A percentile compares a stretch with the other conserved stretches of the same genome.
Evolutionary conservation across 1,140 invertebrate genomes (phyloP).

Genomic region (Trichonephila clavipes): DNA sequence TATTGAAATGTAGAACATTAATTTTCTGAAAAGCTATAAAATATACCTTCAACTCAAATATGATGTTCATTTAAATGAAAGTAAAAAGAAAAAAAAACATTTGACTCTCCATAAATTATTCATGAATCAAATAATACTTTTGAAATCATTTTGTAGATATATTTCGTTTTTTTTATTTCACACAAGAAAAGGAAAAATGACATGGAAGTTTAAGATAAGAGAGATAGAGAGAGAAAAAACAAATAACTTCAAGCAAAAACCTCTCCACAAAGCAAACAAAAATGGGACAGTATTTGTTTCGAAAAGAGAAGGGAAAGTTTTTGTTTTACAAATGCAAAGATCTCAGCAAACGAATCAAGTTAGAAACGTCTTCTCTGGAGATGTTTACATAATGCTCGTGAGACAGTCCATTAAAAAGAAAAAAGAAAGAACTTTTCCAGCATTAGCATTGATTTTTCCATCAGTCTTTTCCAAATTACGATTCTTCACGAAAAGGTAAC

Average conservation of each 20-base stretch:
- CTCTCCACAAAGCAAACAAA: conserved; percentile 15
- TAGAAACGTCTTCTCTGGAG: conserved; percentile 16
- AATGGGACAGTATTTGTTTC: neutral
- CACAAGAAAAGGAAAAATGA: neutral
- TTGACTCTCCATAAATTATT: too few species aligned
- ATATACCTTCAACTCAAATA: too few species aligned
- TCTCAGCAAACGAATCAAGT: conserved; percentile 29
- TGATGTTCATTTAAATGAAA: too few species aligned
- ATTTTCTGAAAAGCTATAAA: too few species aligned
- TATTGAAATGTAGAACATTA: too few species aligned
- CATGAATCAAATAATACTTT: too few species aligned
- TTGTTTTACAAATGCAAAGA: conserved; percentile 49
- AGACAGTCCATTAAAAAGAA: conserved; percentile 51
- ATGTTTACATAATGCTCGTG: conserved; percentile 56
- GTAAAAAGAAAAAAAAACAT: too few species aligned
- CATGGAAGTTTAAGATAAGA: neutral
- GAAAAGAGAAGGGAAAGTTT: neutral
- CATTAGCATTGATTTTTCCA: conserved; percentile 64
- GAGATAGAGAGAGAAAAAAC: neutral
- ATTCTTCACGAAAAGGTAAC: neutral
- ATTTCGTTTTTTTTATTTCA: too few species aligned
- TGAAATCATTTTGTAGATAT: too few species aligned
- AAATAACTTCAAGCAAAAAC: neutral
- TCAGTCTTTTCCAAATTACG: conserved; percentile 50
- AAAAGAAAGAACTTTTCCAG: conserved; percentile 34